Evolutionary conservation across 1,140 invertebrate genomes (phyloP).

Genomic region (Ceratosolen solmsi): DNA sequence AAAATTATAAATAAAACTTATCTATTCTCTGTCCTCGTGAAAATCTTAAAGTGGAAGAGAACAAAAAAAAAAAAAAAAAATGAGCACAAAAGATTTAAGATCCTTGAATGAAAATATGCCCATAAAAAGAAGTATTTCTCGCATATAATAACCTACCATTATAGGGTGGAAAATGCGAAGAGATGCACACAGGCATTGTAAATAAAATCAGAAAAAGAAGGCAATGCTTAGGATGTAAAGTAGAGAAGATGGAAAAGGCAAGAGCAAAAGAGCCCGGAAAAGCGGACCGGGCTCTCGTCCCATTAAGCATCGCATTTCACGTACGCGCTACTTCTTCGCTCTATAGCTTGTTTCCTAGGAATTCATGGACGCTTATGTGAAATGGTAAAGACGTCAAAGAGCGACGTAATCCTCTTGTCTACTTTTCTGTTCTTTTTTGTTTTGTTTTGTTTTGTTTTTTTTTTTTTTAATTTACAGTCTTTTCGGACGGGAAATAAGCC

Average conservation of each 20-base stretch:
- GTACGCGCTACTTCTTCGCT: background rate
- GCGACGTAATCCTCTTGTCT: constrained; percentile 9
- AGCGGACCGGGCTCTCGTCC: constrained; percentile 41
- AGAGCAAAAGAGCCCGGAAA: constrained; percentile 12
- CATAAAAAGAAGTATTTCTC: constrained; percentile 23
- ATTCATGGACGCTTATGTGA: background rate
- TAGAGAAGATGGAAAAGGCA: background rate
- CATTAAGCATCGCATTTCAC: constrained; percentile 50
- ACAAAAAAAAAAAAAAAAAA: background rate
- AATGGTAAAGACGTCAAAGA: background rate
- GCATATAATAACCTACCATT: constrained; percentile 38
- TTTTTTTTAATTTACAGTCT: background rate
- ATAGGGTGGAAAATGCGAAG: constrained; percentile 21
- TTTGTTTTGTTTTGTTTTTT: background rate
- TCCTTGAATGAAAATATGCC: constrained; percentile 30
- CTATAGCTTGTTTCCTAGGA: constrained; percentile 22
- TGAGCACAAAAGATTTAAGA: constrained; percentile 23
- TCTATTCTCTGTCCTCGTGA: no score
- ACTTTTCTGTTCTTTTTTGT: constrained; percentile 8
- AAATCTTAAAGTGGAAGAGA: no score
- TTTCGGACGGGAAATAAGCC: background rate
- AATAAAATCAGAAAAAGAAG: constrained; percentile 36
- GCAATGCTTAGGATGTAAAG: background rate
- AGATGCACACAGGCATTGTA: background rate
- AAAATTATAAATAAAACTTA: background rate